Base-by-base conservation (phyloP, 2,797 vertebrate species). In the Holocentrus rufus region DNA sequence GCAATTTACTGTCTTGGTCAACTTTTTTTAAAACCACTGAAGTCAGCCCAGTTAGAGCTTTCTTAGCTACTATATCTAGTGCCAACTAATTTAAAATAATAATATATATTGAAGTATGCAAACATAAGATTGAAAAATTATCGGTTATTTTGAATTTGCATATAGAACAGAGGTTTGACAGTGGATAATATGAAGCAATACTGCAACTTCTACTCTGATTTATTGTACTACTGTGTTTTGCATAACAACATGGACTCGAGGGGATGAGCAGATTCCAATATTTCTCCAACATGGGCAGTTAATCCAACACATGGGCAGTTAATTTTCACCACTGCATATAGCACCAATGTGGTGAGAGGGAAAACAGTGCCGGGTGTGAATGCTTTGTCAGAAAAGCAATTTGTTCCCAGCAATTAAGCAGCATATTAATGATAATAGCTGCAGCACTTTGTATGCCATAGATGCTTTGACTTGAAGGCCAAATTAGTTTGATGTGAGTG, bases 311-410 rank as follows among this genome's bases (percentile, higher is more conserved):
- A 9, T 56, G 17, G 27, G 30, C 22, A 25, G 27, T 56, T 7
- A n/a, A 56, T 50, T 34, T 56, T 56, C 54, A 56, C 54, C 54
- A 6, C 14, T 34, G 54, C 54, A 56, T 31, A 54, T 6, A 27
- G 15, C 54, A 56, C 15, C 5, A 18, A 7, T 22, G 47, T 50
- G 7, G 47, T 10, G n/a, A 50, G 18, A n/a, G 47, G 6, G 47
- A 50, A 22, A 22, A 22, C 47, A 50, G 18, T n/a, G 47, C 20
- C 22, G 7, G 46, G 15, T 47, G 47, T 50, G 18, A 22, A 20
- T 11, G 20, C 18, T 50, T 2, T 20, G 47, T 50, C 47, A 50
- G 47, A 20, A 50, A 22, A 50, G 47, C 18, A 20, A 22, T 20
- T 50, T 50, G 47, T 50, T n/a, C 20, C 18, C n/a, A 20, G 47